Evolutionary conservation across 2,113 vertebrate genomes (phyloP).

Genomic region (Bos indicus): DNA sequence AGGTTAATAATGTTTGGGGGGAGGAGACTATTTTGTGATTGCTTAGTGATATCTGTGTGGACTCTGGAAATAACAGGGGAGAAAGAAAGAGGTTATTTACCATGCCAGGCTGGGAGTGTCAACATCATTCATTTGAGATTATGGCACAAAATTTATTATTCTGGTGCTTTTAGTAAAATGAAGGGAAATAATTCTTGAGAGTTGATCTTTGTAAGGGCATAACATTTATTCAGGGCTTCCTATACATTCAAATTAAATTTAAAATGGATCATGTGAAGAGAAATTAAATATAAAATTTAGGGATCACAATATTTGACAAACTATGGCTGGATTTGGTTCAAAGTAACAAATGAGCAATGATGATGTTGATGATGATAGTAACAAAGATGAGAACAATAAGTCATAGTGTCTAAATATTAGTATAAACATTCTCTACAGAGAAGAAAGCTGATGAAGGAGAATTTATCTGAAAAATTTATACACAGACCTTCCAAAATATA

Average conservation of each 20-base stretch:
- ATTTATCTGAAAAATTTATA: neutral
- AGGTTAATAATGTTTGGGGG: neutral
- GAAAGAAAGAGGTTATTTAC: neutral
- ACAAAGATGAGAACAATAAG: neutral
- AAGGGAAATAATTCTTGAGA: neutral
- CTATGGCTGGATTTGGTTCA: neutral
- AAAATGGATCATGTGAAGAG: neutral
- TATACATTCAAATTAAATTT: neutral
- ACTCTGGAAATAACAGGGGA: neutral
- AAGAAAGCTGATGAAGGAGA: neutral
- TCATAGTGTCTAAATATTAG: conserved; percentile 1
- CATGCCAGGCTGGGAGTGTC: neutral
- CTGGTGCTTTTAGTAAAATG: neutral
- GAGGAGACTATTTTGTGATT: neutral
- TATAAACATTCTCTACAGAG: neutral
- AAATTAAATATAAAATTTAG: neutral
- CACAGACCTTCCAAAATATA: neutral
- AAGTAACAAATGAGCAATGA: neutral
- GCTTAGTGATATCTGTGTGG: neutral
- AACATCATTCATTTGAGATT: neutral
- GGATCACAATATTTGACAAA: neutral
- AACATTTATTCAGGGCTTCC: neutral
- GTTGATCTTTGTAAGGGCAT: neutral
- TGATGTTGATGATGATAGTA: neutral
- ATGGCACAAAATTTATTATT: neutral